These are phyloP conservation scores for Callimorpha dominula DNA, from an alignment of 2,888 invertebrate genomes.

Conservation along the genomic window DNA sequence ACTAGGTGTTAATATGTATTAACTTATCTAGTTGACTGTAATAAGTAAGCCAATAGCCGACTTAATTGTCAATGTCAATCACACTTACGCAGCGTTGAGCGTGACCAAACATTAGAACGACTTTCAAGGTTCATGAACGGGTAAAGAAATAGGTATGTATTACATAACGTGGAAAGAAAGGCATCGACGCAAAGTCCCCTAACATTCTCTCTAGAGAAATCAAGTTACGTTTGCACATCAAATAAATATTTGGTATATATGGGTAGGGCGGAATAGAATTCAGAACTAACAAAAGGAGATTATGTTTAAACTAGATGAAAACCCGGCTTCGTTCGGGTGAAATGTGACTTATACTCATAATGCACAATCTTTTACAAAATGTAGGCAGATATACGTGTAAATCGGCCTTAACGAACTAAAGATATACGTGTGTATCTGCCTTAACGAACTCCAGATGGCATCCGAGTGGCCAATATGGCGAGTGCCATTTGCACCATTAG, in stretches of 20 bases:
- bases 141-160: background rate
- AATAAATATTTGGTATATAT: background rate
- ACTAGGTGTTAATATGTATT: background rate
- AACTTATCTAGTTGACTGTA: background rate
- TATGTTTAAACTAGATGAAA: too few species aligned
- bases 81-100: background rate
- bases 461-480: too few species aligned
- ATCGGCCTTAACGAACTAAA: too few species aligned
- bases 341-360: too few species aligned
- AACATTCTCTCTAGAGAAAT: conserved; percentile 1
- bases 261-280: background rate
- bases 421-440: too few species aligned
- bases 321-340: too few species aligned
- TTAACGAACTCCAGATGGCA: too few species aligned
- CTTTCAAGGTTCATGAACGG: background rate
- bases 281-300: background rate
- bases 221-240: conserved; percentile 1
- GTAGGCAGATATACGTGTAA: too few species aligned
- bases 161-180: background rate
- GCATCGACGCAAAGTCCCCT: background rate
- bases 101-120: conserved; percentile 1
- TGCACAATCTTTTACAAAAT: too few species aligned
- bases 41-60: conserved; percentile 1
- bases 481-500: too few species aligned
- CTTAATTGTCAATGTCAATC: conserved; percentile 9